phyloP scores from a whole-genome alignment of 1,140 invertebrate genomes.

The Nylanderia fulva region DNA sequence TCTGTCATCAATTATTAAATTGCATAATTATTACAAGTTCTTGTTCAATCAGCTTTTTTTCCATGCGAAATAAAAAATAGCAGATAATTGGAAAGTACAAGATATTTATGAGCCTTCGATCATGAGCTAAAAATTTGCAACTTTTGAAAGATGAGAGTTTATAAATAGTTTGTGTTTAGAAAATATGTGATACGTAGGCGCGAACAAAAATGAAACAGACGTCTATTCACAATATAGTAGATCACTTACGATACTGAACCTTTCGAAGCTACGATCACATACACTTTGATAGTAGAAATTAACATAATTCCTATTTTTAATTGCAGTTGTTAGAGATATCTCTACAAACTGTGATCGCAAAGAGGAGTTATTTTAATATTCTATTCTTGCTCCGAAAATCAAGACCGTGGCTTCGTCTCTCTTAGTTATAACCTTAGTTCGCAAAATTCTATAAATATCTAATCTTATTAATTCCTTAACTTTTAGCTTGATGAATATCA shows the following conservation, averaged over 20 bases:
- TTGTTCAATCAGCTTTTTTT: background rate
- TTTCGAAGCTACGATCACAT: slow-evolving; percentile 12
- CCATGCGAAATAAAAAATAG: slow-evolving; percentile 1
- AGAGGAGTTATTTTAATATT: background rate
- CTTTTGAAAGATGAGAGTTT: background rate
- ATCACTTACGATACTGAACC: slow-evolving; percentile 32
- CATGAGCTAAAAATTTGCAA: background rate
- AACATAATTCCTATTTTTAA: background rate
- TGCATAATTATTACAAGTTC: background rate
- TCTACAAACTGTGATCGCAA: background rate
- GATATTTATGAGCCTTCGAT: background rate
- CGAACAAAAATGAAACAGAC: background rate
- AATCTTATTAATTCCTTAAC: slow-evolving; percentile 1
- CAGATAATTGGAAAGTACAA: background rate
- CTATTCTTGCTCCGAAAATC: background rate
- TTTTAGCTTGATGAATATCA: slow-evolving; percentile 83
- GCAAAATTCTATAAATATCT: slow-evolving; percentile 1
- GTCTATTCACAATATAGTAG: background rate
- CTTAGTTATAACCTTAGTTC: background rate
- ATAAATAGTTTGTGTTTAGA: slow-evolving; percentile 20
- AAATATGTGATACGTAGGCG: background rate
- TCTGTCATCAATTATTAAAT: slow-evolving; percentile 20
- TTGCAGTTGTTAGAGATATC: background rate
- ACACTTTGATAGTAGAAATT: background rate
- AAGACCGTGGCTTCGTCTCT: background rate